These are phyloP conservation scores for Chrysochloris asiatica DNA, from an alignment of 2,113 vertebrate genomes.

Conservation along the genomic window DNA sequence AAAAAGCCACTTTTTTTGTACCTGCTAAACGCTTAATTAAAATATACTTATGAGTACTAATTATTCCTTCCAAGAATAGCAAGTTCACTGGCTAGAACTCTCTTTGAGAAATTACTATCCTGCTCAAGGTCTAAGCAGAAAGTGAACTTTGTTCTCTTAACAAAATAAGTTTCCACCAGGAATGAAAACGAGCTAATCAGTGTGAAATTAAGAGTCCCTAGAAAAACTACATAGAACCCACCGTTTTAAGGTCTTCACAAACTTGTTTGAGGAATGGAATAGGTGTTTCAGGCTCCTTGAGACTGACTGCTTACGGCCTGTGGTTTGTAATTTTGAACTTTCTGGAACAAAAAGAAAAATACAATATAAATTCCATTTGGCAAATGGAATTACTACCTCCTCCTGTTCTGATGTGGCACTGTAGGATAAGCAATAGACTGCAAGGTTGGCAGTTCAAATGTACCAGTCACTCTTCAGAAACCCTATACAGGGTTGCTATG, in stretches of 20 bases:
- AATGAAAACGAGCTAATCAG: constrained; percentile 49
- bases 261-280: constrained; percentile 98
- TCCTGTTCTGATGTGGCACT: background rate
- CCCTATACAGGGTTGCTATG: no score
- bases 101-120: constrained; percentile 73
- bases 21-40: constrained; percentile 40
- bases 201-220: constrained; percentile 47
- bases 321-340: constrained; percentile 92
- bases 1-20: constrained; percentile 5
- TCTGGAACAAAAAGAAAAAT: constrained; percentile 84
- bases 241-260: constrained; percentile 98
- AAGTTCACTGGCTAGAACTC: constrained; percentile 71
- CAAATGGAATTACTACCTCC: background rate
- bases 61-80: constrained; percentile 65
- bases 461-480: no score
- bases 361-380: constrained; percentile 7
- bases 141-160: constrained; percentile 66
- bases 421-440: no score
- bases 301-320: constrained; percentile 96
- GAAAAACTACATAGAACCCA: constrained; percentile 76
- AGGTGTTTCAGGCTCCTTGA: constrained; percentile 98
- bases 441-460: no score
- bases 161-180: constrained; percentile 53
- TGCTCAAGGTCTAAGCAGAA: constrained; percentile 76
- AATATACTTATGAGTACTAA: constrained; percentile 76